These are phyloP conservation scores for Cerceris ruficornis DNA, from an alignment of 2,888 invertebrate species.

Conservation along the genomic window DNA sequence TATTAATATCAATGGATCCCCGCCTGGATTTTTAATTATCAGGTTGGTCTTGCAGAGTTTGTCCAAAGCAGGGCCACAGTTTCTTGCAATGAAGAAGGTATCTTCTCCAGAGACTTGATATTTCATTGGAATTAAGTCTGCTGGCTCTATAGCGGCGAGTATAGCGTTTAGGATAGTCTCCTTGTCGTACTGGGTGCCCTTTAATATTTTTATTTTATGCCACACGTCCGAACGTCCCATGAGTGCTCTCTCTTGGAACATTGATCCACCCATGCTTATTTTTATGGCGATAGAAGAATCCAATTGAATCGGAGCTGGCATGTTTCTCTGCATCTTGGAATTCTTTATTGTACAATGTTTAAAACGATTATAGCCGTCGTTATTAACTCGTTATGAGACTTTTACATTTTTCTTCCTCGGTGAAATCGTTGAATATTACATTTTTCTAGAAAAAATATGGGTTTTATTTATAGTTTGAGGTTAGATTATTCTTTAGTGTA, in stretches of 20 bases:
- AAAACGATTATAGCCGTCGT: too few species aligned
- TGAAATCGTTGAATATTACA: too few species aligned
- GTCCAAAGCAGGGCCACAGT: conserved; percentile 82
- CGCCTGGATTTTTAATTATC: conserved; percentile 72
- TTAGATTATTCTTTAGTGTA: too few species aligned
- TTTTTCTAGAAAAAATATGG: too few species aligned
- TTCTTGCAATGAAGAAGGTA: conserved; percentile 81
- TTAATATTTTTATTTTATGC: conserved; percentile 75
- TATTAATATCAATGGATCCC: conserved; percentile 74
- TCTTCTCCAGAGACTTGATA: conserved; percentile 78
- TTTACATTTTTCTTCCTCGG: too few species aligned
- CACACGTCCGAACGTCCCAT: conserved; percentile 77
- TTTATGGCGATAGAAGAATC: conserved; percentile 72
- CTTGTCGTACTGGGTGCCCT: conserved; percentile 76
- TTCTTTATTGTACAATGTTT: not conserved
- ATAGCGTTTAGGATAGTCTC: conserved; percentile 81
- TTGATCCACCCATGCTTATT: conserved; percentile 67
- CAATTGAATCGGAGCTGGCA: conserved; percentile 61
- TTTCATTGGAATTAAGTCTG: conserved; percentile 83
- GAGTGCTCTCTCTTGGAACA: conserved; percentile 72
- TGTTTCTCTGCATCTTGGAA: conserved; percentile 44
- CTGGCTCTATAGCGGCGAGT: conserved; percentile 81
- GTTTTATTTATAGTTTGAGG: too few species aligned
- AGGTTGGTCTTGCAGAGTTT: conserved; percentile 82
- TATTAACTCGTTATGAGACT: too few species aligned